phyloP scores from a whole-genome alignment of 2,113 vertebrate genomes.

The Cercocebus atys region DNA sequence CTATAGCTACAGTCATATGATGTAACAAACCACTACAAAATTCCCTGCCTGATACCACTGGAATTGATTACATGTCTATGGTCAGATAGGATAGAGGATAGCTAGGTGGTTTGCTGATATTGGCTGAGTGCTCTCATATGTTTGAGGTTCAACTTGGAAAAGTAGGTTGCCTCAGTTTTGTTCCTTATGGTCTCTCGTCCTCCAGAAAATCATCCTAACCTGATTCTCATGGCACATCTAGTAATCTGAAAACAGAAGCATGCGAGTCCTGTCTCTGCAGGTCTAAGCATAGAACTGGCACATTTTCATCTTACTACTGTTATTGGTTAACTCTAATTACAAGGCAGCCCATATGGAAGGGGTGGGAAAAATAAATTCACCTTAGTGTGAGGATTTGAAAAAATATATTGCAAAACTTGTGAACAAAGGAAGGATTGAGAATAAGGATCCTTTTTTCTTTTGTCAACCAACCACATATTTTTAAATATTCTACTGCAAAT shows the following conservation, averaged over 20 bases:
- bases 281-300: not conserved
- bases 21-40: not conserved
- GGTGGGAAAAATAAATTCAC: not conserved
- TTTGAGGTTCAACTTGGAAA: not conserved
- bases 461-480: not conserved
- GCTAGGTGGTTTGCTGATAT: not conserved
- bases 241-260: not conserved
- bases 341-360: not conserved
- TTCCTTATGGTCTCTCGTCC: not conserved
- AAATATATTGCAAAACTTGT: not conserved
- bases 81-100: not conserved
- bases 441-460: not conserved
- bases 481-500: not conserved
- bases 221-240: not conserved
- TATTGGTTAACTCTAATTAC: too few species aligned
- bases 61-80: not conserved
- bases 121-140: not conserved
- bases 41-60: not conserved
- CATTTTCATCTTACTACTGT: fast-evolving
- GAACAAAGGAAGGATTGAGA: not conserved
- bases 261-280: fast-evolving
- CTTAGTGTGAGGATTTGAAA: not conserved
- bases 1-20: not conserved
- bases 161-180: not conserved
- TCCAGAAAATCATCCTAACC: not conserved